phyloP scores from a whole-genome alignment of 2,113 vertebrate species.

The Halcyon malimbica region DNA sequence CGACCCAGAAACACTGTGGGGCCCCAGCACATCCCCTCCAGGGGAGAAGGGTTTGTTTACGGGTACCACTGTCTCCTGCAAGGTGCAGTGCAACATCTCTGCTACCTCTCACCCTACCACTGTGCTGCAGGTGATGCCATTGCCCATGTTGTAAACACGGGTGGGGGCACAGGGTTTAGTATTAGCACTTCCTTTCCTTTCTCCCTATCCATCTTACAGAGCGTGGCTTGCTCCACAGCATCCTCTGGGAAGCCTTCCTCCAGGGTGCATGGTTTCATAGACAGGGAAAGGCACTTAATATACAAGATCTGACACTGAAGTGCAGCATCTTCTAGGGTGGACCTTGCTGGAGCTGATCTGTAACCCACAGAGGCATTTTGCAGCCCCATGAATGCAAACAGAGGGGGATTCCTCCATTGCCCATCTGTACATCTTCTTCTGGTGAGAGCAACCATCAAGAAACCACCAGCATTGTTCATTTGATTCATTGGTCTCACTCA shows the following conservation, averaged over 20 bases:
- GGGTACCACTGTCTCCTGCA: not conserved
- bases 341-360: not conserved
- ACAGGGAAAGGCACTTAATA: not conserved
- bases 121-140: not conserved
- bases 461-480: not conserved
- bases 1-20: not conserved
- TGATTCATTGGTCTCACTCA: not conserved
- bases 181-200: not conserved
- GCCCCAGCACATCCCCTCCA: not conserved
- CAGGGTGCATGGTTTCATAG: fast-evolving
- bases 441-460: not conserved
- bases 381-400: not conserved
- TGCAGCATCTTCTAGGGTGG: not conserved
- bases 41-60: not conserved
- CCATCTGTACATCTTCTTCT: not conserved
- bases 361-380: not conserved
- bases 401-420: not conserved
- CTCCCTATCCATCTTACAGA: not conserved
- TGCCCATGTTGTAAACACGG: not conserved
- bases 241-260: not conserved
- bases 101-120: not conserved
- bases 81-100: not conserved
- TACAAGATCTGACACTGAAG: not conserved
- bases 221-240: not conserved
- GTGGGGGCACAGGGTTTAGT: not conserved